A percentile compares a stretch with the other conserved stretches of the same genome.
Conservation (phyloP, 2,113 vertebrate genomes). For the Limanda limanda region DNA sequence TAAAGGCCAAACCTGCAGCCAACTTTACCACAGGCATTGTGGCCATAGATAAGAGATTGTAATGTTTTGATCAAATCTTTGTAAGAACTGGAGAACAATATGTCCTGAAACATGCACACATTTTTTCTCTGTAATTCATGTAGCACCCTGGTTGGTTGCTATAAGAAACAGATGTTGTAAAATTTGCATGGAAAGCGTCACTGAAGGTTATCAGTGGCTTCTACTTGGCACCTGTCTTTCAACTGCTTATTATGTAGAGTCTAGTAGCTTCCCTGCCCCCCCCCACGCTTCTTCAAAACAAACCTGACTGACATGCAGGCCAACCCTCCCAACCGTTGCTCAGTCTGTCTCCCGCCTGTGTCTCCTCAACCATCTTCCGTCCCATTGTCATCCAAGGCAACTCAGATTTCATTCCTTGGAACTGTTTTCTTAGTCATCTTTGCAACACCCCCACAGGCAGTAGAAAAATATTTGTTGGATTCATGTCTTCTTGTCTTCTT, state of each 20-base stretch:
- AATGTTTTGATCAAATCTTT: background rate
- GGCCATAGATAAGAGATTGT: background rate
- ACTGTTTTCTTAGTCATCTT: background rate
- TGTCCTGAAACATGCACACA: background rate
- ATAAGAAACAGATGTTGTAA: background rate
- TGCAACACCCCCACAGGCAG: background rate
- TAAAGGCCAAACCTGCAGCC: constrained; percentile 10
- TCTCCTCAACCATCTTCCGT: constrained; percentile 39
- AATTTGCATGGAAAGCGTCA: background rate
- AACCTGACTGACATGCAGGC: constrained; percentile 68
- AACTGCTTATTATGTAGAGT: background rate
- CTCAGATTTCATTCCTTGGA: constrained; percentile 30
- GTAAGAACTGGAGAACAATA: background rate
- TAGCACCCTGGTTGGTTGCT: background rate
- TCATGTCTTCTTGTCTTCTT: background rate
- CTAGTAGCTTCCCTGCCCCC: constrained; percentile 41
- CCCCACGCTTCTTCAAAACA: constrained; percentile 59
- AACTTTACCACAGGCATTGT: background rate
- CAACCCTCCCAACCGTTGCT: constrained; percentile 54
- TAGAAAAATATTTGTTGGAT: constrained; percentile 4
- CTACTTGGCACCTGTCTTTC: constrained; percentile 43
- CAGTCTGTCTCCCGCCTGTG: constrained; percentile 43
- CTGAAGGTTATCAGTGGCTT: constrained; percentile 1
- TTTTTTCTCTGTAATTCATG: background rate
- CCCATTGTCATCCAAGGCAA: constrained; percentile 42